A percentile compares a stretch with the other conserved stretches of the same genome.
phyloP scores from a whole-genome alignment of 2,797 vertebrate genomes.

The Trematocara caparti region DNA sequence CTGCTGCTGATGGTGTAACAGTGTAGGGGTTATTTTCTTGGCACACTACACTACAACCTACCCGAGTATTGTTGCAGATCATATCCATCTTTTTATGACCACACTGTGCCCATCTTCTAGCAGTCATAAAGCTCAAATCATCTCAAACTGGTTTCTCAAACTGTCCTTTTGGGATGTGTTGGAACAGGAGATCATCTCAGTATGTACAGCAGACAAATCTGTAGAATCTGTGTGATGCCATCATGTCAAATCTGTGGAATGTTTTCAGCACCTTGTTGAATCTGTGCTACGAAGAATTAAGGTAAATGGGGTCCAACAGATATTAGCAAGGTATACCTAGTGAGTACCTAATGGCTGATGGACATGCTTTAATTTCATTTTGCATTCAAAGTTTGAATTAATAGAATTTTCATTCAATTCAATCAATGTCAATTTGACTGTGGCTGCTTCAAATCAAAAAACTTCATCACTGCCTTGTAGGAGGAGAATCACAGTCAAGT shows the following conservation, averaged over 20 bases:
- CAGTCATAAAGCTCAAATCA: neutral
- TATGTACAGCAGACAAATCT: neutral
- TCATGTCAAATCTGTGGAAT: neutral
- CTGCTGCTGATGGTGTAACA: neutral
- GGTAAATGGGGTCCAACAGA: neutral
- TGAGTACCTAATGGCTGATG: neutral
- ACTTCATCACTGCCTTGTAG: neutral
- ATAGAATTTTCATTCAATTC: neutral
- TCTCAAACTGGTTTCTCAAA: neutral
- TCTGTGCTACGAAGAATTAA: neutral
- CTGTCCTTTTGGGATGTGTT: neutral
- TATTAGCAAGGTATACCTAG: neutral
- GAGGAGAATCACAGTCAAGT: neutral
- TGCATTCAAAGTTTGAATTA: neutral
- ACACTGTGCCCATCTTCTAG: neutral
- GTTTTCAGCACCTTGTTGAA: neutral
- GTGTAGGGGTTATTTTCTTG: neutral
- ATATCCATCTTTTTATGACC: neutral
- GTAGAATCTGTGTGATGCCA: neutral
- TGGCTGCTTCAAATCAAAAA: neutral
- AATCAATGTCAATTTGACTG: neutral
- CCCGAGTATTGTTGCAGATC: neutral
- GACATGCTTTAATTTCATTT: neutral
- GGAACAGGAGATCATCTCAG: neutral
- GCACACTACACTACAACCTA: neutral